Conservation (phyloP, 2,113 vertebrate species). For the Oryzias javanicus region DNA sequence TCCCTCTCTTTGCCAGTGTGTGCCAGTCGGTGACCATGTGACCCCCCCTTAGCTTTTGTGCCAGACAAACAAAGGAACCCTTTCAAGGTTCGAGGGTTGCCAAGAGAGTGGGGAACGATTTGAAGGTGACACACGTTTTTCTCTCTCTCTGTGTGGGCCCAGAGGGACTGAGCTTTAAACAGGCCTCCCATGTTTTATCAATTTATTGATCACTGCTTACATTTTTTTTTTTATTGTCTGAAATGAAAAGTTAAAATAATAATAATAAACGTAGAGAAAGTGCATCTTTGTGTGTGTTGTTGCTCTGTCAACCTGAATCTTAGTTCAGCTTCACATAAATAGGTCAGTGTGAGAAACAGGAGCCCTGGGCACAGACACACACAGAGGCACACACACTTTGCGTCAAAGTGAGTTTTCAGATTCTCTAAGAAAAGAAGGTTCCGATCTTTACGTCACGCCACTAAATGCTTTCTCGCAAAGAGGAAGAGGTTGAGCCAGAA, state of each 20-base stretch:
- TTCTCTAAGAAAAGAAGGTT: constrained; percentile 21
- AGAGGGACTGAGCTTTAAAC: constrained; percentile 3
- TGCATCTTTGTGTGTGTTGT: constrained; percentile 19
- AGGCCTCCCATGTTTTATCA: background rate
- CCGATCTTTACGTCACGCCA: background rate
- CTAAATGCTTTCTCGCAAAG: background rate
- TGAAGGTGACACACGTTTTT: constrained; percentile 63
- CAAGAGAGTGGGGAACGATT: constrained; percentile 49
- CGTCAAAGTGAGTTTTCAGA: constrained; percentile 23
- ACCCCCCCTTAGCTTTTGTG: constrained; percentile 55
- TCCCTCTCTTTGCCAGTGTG: constrained; percentile 29
- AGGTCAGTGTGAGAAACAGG: constrained; percentile 61
- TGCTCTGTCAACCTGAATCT: constrained; percentile 54
- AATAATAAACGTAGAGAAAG: constrained; percentile 3
- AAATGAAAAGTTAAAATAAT: background rate
- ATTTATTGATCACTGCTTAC: background rate
- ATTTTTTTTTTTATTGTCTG: background rate
- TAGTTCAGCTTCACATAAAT: constrained; percentile 48
- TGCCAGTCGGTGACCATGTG: constrained; percentile 51
- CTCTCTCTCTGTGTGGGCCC: constrained; percentile 13
- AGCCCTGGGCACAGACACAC: constrained; percentile 28
- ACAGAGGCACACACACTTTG: constrained; percentile 7
- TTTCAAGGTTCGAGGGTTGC: constrained; percentile 57
- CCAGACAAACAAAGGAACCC: constrained; percentile 60
- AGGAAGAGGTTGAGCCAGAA: too few relatives aligned